These are phyloP conservation scores for Hippocampus mohnikei DNA, from an alignment of 2,113 vertebrate species.

Conservation along the genomic window DNA sequence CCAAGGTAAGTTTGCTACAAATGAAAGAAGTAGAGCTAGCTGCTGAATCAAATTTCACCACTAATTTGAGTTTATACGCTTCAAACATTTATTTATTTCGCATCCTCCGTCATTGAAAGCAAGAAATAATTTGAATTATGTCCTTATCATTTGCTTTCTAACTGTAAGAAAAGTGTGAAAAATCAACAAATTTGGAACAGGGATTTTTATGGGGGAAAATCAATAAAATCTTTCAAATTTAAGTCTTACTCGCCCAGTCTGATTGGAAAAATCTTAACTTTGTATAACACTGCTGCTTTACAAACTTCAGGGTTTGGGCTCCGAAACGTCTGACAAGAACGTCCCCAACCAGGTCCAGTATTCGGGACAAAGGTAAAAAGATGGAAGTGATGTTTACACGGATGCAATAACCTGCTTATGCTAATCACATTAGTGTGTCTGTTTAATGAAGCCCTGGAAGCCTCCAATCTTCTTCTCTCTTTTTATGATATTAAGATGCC, in stretches of 20 bases:
- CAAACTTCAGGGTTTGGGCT: constrained; percentile 77
- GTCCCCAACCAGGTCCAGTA: constrained; percentile 75
- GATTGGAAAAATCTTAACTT: neutral
- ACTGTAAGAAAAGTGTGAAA: too few species aligned
- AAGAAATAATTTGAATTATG: too few species aligned
- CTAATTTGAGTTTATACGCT: too few species aligned
- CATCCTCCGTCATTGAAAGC: too few species aligned
- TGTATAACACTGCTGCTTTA: constrained; percentile 2
- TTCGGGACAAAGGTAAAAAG: constrained; percentile 82
- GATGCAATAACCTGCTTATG: neutral
- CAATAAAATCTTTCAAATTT: neutral
- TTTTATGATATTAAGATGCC: constrained; percentile 3
- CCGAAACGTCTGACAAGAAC: constrained; percentile 61
- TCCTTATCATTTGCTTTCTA: too few species aligned
- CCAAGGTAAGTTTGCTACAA: constrained; percentile 76
- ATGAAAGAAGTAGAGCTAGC: neutral
- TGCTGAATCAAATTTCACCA: neutral
- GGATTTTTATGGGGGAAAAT: too few species aligned
- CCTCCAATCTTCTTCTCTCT: neutral
- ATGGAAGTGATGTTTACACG: neutral
- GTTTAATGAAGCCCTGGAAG: constrained; percentile 1
- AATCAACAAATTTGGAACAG: too few species aligned
- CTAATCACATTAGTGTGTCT: neutral
- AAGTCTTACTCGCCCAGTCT: neutral
- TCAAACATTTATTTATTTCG: too few species aligned